phyloP scores from a whole-genome alignment of 2,113 vertebrate species.

The Archilochus colubris region DNA sequence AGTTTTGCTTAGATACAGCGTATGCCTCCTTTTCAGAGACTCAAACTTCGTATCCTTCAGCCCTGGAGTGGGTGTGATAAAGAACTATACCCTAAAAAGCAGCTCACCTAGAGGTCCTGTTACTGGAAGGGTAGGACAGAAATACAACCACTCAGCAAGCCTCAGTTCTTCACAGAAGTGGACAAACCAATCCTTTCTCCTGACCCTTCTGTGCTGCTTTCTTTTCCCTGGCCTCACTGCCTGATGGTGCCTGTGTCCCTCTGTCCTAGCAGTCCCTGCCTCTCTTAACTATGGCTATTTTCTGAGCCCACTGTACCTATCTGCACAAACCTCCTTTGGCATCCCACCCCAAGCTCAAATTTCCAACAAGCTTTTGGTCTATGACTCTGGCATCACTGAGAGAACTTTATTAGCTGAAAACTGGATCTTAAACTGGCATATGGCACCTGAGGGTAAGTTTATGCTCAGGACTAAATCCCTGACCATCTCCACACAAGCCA shows the following conservation, averaged over 20 bases:
- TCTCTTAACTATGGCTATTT: background rate
- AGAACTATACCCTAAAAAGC: background rate
- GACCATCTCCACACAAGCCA: background rate
- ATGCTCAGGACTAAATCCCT: background rate
- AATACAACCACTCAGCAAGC: background rate
- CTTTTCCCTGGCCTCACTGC: background rate
- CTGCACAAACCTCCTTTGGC: background rate
- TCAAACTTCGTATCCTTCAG: background rate
- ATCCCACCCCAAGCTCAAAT: background rate
- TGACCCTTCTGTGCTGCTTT: background rate
- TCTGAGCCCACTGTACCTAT: background rate
- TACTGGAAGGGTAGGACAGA: background rate
- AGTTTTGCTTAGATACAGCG: rapidly evolving
- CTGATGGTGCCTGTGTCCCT: background rate
- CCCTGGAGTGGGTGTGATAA: rapidly evolving
- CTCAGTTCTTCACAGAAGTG: background rate
- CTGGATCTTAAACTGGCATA: background rate
- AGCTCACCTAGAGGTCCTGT: background rate
- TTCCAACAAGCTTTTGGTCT: background rate
- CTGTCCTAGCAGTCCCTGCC: background rate
- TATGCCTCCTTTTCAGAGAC: rapidly evolving
- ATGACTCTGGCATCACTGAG: background rate
- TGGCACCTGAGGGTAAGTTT: rapidly evolving
- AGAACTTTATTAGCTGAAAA: background rate
- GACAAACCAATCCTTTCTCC: background rate